Conservation (phyloP, 2,797 vertebrate genomes). For the Sebastes hopkinsi region DNA sequence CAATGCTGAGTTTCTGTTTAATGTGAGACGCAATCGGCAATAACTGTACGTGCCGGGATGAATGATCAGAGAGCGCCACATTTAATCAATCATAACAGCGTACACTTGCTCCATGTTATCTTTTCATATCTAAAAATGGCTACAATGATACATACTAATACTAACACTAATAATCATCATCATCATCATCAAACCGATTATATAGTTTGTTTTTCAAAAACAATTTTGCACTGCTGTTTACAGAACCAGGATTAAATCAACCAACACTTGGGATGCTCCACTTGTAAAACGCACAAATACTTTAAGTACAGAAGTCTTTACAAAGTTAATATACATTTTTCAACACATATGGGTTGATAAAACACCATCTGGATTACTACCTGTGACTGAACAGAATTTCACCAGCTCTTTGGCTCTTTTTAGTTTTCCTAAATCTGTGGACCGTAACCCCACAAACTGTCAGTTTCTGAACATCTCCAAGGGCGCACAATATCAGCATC, state of each 20-base stretch:
- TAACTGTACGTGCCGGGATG: neutral
- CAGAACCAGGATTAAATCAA: neutral
- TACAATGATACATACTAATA: neutral
- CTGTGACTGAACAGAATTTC: neutral
- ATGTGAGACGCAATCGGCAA: neutral
- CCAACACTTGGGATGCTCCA: neutral
- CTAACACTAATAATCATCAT: neutral
- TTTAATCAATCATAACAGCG: neutral
- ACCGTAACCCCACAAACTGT: no score
- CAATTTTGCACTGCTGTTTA: no score
- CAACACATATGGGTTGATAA: neutral
- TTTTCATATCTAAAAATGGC: neutral
- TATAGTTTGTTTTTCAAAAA: neutral
- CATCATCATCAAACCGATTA: neutral
- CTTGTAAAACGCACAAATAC: neutral
- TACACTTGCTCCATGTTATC: neutral
- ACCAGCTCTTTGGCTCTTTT: neutral
- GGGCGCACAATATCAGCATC: neutral
- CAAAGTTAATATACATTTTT: neutral
- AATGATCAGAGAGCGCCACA: neutral
- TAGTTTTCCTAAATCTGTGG: neutral
- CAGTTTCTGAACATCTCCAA: neutral
- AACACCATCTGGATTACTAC: neutral
- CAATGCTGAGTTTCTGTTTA: neutral
- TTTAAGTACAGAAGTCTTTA: no score